Conservation (phyloP, 2,113 vertebrate species). For the Tursiops truncatus region DNA sequence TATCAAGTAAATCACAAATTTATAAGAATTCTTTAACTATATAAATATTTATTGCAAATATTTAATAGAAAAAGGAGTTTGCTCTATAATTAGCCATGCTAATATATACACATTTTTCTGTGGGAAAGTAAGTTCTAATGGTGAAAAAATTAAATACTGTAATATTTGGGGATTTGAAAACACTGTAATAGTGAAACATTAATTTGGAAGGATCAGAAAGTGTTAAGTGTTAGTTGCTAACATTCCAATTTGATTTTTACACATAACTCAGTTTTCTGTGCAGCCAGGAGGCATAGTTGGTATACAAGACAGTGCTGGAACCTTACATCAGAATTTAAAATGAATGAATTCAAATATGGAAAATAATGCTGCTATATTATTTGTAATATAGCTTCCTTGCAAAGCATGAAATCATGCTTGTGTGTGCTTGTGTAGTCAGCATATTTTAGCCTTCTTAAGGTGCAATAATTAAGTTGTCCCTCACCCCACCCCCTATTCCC, state of each 20-base stretch:
- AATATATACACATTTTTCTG: neutral
- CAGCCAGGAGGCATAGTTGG: neutral
- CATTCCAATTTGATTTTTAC: neutral
- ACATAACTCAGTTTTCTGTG: neutral
- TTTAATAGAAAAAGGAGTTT: constrained; percentile 20
- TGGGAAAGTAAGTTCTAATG: constrained; percentile 26
- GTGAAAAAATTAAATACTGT: neutral
- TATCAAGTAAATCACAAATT: constrained; percentile 58
- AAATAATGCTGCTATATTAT: constrained; percentile 8
- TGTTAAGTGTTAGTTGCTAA: neutral
- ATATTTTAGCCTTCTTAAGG: neutral
- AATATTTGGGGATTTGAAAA: neutral
- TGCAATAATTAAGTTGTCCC: neutral
- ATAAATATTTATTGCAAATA: constrained; percentile 40
- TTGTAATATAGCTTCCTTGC: neutral
- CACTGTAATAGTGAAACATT: neutral
- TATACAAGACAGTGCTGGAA: neutral
- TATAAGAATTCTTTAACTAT: constrained; percentile 37
- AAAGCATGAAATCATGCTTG: neutral
- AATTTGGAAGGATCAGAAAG: neutral
- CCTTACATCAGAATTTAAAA: neutral
- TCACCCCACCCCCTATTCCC: no score
- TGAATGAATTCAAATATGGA: neutral
- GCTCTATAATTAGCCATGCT: constrained; percentile 43
- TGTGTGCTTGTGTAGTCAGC: neutral